A percentile compares a stretch with the other conserved stretches of the same genome.
Evolutionary conservation across 2,797 vertebrate species (phyloP).

Genomic region (Numenius phaeopus): DNA sequence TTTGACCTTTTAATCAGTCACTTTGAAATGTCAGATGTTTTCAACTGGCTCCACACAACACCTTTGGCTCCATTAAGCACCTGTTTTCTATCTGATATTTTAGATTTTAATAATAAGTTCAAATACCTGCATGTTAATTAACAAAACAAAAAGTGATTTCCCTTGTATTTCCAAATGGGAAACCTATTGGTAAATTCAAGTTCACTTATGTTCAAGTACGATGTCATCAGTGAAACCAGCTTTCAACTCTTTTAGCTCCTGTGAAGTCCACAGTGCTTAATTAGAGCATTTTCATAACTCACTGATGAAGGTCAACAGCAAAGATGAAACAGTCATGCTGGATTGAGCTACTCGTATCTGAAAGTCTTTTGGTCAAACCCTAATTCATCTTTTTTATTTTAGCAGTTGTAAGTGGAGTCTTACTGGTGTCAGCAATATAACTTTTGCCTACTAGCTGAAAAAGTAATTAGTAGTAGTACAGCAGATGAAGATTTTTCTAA

Average conservation of each 20-base stretch:
- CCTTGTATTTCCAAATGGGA: neutral
- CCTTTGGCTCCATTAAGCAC: neutral
- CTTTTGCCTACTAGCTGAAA: neutral
- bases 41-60: neutral
- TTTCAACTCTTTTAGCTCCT: neutral
- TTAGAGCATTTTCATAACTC: neutral
- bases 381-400: neutral
- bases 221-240: neutral
- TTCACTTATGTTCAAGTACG: neutral
- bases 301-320: neutral
- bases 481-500: neutral
- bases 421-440: neutral
- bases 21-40: constrained; percentile 52
- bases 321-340: neutral
- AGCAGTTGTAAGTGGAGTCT: neutral
- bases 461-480: neutral
- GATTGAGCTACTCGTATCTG: neutral
- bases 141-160: neutral
- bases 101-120: neutral
- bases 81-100: neutral
- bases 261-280: neutral
- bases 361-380: neutral
- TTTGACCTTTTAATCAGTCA: constrained; percentile 53
- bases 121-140: neutral
- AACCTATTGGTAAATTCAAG: neutral